Base-by-base conservation (phyloP, 2,797 vertebrate genomes). In the Ambastaia sidthimunki region DNA sequence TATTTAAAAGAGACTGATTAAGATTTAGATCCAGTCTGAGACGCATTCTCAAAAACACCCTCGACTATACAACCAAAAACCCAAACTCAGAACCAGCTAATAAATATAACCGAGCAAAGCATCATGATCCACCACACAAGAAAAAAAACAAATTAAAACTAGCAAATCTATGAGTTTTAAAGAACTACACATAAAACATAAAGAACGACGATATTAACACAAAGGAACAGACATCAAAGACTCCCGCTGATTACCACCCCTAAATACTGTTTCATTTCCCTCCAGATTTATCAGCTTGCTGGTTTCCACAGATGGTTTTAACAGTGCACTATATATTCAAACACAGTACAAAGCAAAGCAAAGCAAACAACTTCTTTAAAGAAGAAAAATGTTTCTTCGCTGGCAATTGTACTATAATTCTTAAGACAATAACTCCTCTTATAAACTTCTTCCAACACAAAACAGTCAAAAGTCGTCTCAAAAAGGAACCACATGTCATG, bases 311-410 rank as follows among this genome's bases (percentile, higher is more conserved):
- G 67, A 68, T 76, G 34, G 74, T 57, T 76, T 76, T 47, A 59
- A 44, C 74, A 76, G 52, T 59, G 65, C 34, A 68, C n/a, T 41
- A 7, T 71, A 70, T 23, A 60, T 23, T 63, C 37, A 44, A 10
- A 10, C 41, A 57, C 21, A 76, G 55, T 9, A 59, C 52, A 57
- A 55, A 73, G 37, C 85, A 77, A 66, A 81, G 19, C 57, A 4
- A 15, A 13, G 55, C 12, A 69, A 76, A 82, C n/a, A 31, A 57
- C 31, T 11, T 19, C 54, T 76, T 44, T 59, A 57, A 57, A 19
- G 12, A 1, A 18, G 6, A 41, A 5, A 9, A 59, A 31, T 59
- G 23, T 7, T 77, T 60, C 59, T 68, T 31, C 65, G 15, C 34
- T 68, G n/a, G n/a, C 21, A 68, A 57, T 68, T 31, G 52, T 23